These are phyloP conservation scores for Palythoa grandiflora DNA, from an alignment of 92 coral and sea anemone genomes.

Conservation along the genomic window DNA sequence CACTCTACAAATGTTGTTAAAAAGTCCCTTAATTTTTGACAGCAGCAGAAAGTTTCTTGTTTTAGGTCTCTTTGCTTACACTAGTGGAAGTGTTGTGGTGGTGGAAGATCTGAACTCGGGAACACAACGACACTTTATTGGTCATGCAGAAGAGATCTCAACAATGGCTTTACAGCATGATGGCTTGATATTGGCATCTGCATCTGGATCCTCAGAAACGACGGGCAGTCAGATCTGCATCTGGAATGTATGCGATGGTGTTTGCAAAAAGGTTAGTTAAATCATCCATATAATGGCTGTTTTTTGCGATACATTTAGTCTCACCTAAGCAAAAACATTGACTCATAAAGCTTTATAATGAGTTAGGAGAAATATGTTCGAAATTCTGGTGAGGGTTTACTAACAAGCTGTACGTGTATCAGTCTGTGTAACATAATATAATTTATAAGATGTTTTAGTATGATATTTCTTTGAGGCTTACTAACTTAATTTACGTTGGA, in stretches of 20 bases:
- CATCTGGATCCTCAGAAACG: constrained; percentile 86
- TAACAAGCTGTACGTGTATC: too few relatives aligned
- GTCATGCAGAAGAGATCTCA: constrained; percentile 93
- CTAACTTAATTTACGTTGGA: too few relatives aligned
- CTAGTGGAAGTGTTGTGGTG: constrained; percentile 90
- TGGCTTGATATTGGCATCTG: constrained; percentile 91
- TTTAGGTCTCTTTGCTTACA: constrained; percentile 94
- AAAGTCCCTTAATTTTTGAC: background rate
- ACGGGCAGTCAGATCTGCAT: constrained; percentile 85
- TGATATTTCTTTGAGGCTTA: too few relatives aligned
- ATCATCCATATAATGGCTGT: too few relatives aligned
- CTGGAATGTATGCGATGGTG: constrained; percentile 84
- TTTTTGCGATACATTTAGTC: too few relatives aligned
- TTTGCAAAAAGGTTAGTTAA: constrained; percentile 80
- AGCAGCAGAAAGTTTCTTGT: background rate
- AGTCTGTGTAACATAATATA: too few relatives aligned
- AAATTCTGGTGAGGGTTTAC: too few relatives aligned
- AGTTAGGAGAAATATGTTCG: too few relatives aligned
- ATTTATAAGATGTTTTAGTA: too few relatives aligned
- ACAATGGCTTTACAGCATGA: constrained; percentile 91
- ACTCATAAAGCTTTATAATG: too few relatives aligned
- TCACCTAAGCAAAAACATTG: too few relatives aligned
- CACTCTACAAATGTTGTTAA: background rate
- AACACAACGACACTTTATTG: constrained; percentile 90
- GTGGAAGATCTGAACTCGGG: constrained; percentile 97